Percentiles rank a stretch among this genome's conserved stretches.
Conservation (phyloP, 2,888 invertebrate species). For the Elgonia sp. region DNA sequence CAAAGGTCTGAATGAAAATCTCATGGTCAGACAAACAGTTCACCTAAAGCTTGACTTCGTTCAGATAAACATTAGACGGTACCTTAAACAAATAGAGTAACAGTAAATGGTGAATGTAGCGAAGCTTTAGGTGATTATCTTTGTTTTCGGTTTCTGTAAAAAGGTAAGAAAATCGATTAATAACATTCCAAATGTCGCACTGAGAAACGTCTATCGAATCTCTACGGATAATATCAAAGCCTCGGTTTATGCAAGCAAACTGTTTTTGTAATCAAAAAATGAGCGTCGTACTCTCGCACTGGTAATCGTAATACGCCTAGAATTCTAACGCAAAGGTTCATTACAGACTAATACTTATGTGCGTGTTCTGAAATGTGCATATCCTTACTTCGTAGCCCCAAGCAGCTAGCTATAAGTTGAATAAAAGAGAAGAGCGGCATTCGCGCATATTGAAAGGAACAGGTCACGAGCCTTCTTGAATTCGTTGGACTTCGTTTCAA, state of each 20-base stretch:
- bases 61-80: slow-evolving; percentile 1
- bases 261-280: slow-evolving; percentile 40
- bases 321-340: slow-evolving; percentile 43
- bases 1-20: no score
- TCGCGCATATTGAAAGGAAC: slow-evolving; percentile 82
- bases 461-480: slow-evolving; percentile 63
- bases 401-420: slow-evolving; percentile 85
- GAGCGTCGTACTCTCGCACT: slow-evolving; percentile 29
- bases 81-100: neutral
- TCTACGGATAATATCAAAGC: slow-evolving; percentile 63
- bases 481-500: slow-evolving; percentile 42
- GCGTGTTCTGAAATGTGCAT: slow-evolving; percentile 76
- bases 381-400: slow-evolving; percentile 85
- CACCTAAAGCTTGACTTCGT: slow-evolving; percentile 38
- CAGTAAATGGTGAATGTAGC: slow-evolving; percentile 10
- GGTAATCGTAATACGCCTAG: slow-evolving; percentile 45
- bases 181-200: slow-evolving; percentile 59
- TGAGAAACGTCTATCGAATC: slow-evolving; percentile 44
- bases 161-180: slow-evolving; percentile 36
- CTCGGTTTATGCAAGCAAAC: slow-evolving; percentile 68
- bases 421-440: slow-evolving; percentile 81
- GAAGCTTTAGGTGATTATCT: neutral
- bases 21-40: slow-evolving; percentile 44
- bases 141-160: slow-evolving; percentile 55
- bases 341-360: slow-evolving; percentile 75